Base-by-base conservation (phyloP, 1,140 invertebrate species). In the Brachionus koreanus region DNA sequence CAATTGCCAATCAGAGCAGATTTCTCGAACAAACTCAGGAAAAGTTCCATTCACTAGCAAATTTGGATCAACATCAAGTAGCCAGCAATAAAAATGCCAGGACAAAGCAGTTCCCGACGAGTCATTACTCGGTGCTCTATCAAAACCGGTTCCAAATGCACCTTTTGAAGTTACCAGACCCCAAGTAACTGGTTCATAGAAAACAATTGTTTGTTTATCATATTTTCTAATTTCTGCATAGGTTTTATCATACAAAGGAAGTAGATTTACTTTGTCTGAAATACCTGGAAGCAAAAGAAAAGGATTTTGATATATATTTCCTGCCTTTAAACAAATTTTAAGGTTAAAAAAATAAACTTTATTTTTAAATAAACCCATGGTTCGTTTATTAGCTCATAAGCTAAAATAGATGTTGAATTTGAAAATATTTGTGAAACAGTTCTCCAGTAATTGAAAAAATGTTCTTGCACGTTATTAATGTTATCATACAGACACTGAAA, bases 351-450 rank as follows among this genome's bases (percentile, higher is more conserved):
- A 5, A 16, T n/a, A 3, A 37, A n/a, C 13, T 39, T 69, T 39
- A 9, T 39, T 42, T 42, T 16, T 2, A 19, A 72, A 43, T n/a
- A 25, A 43, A 74, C 69, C 84, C 84, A 86, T 16, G 85, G 85
- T 83, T 86, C 85, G 61, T 86, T 86, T 23, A 86, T 86, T 7
- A 86, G 49, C 69, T 86, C 85, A 65, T 86, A 86, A 42, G 84
- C 85, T 12, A 86, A 72, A 10, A 86, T 83, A 65, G 82, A 83
- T 6, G 77, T 23, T 12, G 67, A 69, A 43, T 83, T 46, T 25
- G 79, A 81, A 76, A 86, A 85, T 29, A 37, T 23, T 2, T 25
- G 25, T 1, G 84, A 84, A 35, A 85, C 82, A 23, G 72, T 83
- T 46, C 46, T 29, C 85, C 85, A 86, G 63, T 85, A 86, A 10